Base-by-base conservation (phyloP, 1,140 invertebrate genomes). In the Oncopodura yosiiana region DNA sequence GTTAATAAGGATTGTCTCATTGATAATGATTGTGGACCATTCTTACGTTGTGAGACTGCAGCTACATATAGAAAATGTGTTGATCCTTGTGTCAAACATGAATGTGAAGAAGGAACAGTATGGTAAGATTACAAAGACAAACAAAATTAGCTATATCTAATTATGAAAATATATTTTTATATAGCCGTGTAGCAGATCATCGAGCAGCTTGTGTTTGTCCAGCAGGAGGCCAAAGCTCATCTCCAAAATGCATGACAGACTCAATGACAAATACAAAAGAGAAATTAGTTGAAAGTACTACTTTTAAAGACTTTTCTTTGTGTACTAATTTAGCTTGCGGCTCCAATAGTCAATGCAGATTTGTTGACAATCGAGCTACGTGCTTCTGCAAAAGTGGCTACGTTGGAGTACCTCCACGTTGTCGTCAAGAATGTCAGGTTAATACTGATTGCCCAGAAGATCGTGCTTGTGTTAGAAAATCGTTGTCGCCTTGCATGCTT, bases 371-470 rank as follows among this genome's bases (percentile, higher is more conserved):
- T 38, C 77, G 81, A 69, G 78, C 82, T 3, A 78, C 81, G 3
- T 87, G 84, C 66, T 77, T 75, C 0, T 84, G 82, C 65, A 72
- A 77, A 49, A 66, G 73, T 1, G 74, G 75, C 34, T 78, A 77
- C 62, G 71, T 74, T 39, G 78, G 79, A 42, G 74, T 78, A 65
- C 80, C 81, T 6, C 83, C 84, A 53, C 81, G 80, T 60, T 88
- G 85, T 65, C 75, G 81, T 60, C 84, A 83, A 19, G 85, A 86
- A 71, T 89, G 84, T 73, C 75, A 84, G 14, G 81, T 83, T 0
- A 75, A 86, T 66, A 80, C 82, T 0, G 86, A 90, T 61, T 91
- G 86, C 67, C 75, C 81, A n/a, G 78, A 81, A 19, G 80, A 82
- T 64, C 75, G 78, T 58, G 82, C 84, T 2, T 88, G 86, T 65